These are phyloP conservation scores for Crotalus tigris DNA, from an alignment of 2,113 vertebrate species.

Conservation along the genomic window DNA sequence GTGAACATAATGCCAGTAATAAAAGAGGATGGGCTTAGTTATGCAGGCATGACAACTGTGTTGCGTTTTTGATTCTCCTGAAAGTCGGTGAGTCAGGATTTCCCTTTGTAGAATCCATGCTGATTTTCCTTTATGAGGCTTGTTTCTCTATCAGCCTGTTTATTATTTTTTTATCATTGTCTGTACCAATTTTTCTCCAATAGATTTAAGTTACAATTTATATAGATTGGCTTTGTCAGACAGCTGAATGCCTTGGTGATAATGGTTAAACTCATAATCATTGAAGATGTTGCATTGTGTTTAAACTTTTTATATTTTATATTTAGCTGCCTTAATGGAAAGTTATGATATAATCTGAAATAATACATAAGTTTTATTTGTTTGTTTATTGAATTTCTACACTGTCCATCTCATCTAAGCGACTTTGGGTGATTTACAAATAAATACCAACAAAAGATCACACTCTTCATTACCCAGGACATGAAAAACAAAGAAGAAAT, in stretches of 20 bases:
- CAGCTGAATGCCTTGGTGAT: background rate
- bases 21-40: background rate
- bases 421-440: background rate
- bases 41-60: background rate
- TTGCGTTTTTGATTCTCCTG: background rate
- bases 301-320: background rate
- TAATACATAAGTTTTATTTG: background rate
- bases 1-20: background rate
- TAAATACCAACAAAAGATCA: background rate
- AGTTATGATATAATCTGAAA: background rate
- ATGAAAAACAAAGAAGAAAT: background rate
- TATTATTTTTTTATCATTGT: background rate
- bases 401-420: background rate
- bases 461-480: background rate
- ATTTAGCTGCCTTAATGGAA: background rate
- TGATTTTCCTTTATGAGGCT: background rate
- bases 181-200: background rate
- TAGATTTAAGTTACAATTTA: background rate
- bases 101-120: background rate
- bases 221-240: background rate
- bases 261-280: background rate
- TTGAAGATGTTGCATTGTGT: background rate
- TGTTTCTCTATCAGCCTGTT: background rate
- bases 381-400: background rate
- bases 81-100: background rate